phyloP scores from a whole-genome alignment of 2,888 invertebrate genomes.

The Spilosoma lubricipeda region DNA sequence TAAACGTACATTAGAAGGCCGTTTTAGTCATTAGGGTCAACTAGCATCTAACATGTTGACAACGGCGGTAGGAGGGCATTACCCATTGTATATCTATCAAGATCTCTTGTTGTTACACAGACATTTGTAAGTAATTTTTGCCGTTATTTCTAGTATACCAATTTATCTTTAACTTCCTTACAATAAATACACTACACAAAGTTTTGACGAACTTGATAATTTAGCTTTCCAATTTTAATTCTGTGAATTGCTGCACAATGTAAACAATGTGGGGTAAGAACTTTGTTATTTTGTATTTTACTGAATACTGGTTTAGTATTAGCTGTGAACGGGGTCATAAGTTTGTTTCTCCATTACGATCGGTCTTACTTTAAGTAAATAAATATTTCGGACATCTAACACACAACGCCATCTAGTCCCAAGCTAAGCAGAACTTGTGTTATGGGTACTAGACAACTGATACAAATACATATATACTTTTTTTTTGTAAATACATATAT shows the following conservation, averaged over 20 bases:
- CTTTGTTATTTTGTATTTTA: neutral
- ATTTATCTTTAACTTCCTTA: neutral
- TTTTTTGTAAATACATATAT: too few relatives aligned
- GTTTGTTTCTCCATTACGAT: neutral
- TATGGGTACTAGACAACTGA: too few relatives aligned
- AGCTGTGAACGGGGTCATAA: neutral
- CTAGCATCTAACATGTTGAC: slow-evolving; percentile 61
- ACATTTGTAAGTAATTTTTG: neutral
- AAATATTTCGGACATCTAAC: too few relatives aligned
- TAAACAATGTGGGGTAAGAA: neutral
- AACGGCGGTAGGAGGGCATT: slow-evolving; percentile 47
- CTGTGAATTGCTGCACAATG: neutral
- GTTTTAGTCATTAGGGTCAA: slow-evolving; percentile 78
- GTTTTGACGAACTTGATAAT: neutral
- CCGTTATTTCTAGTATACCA: neutral
- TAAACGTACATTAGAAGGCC: slow-evolving; percentile 63
- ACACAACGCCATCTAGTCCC: too few relatives aligned
- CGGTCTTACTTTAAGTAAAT: neutral
- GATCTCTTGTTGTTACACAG: neutral
- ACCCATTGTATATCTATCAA: slow-evolving; percentile 30
- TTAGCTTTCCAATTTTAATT: neutral
- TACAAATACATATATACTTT: too few relatives aligned
- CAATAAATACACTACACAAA: neutral
- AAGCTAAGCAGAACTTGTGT: too few relatives aligned
- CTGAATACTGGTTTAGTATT: neutral